Conservation (phyloP, 2,113 vertebrate genomes). For the Strigops habroptila region DNA sequence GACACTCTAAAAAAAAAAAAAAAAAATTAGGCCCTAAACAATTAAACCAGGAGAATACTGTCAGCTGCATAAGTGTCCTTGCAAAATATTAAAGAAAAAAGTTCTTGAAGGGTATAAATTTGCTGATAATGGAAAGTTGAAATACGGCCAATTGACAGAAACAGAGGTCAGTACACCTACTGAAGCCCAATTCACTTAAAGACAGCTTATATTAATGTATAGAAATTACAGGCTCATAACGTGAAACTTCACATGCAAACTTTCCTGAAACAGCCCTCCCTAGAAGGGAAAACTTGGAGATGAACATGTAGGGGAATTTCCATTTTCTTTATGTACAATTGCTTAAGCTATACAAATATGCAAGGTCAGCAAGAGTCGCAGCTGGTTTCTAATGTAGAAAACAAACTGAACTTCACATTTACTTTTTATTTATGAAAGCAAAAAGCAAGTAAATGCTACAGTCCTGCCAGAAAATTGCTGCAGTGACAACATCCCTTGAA, state of each 20-base stretch:
- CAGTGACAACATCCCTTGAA: slow-evolving; percentile 59
- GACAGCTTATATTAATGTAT: slow-evolving; percentile 65
- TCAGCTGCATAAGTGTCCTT: slow-evolving; percentile 54
- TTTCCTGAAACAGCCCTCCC: slow-evolving; percentile 47
- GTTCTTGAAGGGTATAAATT: slow-evolving; percentile 69
- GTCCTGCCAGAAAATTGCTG: slow-evolving; percentile 60
- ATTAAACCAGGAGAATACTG: slow-evolving; percentile 19
- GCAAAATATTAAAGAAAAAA: slow-evolving; percentile 43
- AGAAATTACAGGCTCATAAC: slow-evolving; percentile 58
- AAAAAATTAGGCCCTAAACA: slow-evolving; percentile 45
- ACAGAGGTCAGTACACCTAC: slow-evolving; percentile 71
- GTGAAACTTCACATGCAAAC: slow-evolving; percentile 55
- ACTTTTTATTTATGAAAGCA: slow-evolving; percentile 65
- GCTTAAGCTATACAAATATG: slow-evolving; percentile 64
- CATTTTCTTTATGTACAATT: slow-evolving; percentile 61
- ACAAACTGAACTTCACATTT: slow-evolving; percentile 71
- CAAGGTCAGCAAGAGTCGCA: slow-evolving; percentile 69
- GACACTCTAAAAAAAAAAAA: not conserved
- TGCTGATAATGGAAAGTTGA: slow-evolving; percentile 83
- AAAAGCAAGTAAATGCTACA: slow-evolving; percentile 44
- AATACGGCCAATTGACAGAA: slow-evolving; percentile 75
- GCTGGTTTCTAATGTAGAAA: slow-evolving; percentile 64
- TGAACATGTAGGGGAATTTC: slow-evolving; percentile 63
- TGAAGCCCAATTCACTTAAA: slow-evolving; percentile 78
- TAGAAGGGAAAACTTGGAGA: slow-evolving; percentile 63